Evolutionary conservation across 2,797 vertebrate species (phyloP), one percentile per base, ranked within the genome.

Genomic region (Arnoldichthys spilopterus): DNA sequence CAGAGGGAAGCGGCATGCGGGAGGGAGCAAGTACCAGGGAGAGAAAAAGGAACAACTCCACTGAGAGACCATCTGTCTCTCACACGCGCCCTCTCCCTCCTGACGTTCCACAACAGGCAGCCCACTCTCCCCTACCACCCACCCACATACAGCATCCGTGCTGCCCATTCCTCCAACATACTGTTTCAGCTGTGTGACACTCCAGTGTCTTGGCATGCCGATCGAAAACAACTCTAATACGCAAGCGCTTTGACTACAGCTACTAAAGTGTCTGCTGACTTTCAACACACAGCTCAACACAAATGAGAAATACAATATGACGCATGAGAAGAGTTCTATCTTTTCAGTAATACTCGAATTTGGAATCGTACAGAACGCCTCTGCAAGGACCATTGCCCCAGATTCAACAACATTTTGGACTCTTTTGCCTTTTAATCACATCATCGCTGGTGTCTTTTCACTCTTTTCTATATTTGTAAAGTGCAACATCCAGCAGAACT

Each of bases 41-140:
- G 80, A 87, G 90, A 89, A 91, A 80, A 85, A 90, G 89, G 91
- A 93, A 93, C 92, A 92, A 90, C 90, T 92, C 93, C 90, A 87
- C 93, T 93, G 93, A 90, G 93, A 92, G 89, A 90, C 94, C 93
- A 95, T 95, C 94, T 95, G 94, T 91, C 92, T 91, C 87, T 86
- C 88, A 90, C 90, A 92, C 85, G 22, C 81, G 83, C 66, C 82
- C 87, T 73, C 88, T 83, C 76, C 86, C 85, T 85, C 78, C 82
- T 80, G 78, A 82, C 76, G 24, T 76, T 78, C 83, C 84, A 81
- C 86, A 82, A 88, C 83, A 83, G 77, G 72, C 79, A 58, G 54
- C 79, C 80, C 79, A 63, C 72, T 40, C 84, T 78, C 26, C 74
- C 76, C 80, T 81, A 82, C 77, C 82, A 82, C 83, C 81, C 86